Evolutionary conservation across 1,140 invertebrate species (phyloP).

Genomic region (Armadillidium nasatum): DNA sequence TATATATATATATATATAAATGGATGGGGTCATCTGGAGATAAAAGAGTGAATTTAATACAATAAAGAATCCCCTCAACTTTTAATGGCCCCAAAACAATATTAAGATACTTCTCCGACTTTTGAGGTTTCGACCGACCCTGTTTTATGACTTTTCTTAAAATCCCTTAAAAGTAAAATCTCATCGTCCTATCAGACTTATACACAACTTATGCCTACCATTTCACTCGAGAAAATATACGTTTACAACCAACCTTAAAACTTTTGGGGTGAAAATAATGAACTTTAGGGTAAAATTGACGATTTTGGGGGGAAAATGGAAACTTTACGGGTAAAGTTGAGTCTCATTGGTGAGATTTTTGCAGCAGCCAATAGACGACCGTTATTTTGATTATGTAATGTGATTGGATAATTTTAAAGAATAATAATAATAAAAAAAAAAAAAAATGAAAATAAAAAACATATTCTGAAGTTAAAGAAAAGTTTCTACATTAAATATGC

Average conservation of each 20-base stretch:
- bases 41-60: background rate
- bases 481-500: background rate
- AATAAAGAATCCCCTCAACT: background rate
- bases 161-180: background rate
- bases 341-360: background rate
- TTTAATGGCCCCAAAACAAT: background rate
- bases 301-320: background rate
- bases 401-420: background rate
- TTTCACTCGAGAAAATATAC: background rate
- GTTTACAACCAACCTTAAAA: background rate
- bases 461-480: background rate
- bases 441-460: background rate
- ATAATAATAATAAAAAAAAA: background rate
- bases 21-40: too few relatives aligned
- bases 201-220: background rate
- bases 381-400: conserved; percentile 1
- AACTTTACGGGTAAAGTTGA: background rate
- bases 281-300: background rate
- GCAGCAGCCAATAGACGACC: background rate
- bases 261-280: background rate
- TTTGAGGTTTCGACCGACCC: background rate
- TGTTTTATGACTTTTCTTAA: background rate
- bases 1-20: too few relatives aligned
- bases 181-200: background rate
- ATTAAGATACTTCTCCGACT: background rate